Percentiles rank a stretch among this genome's conserved stretches.
Conservation (phyloP, 2,797 vertebrate species). For the Avahi laniger region DNA sequence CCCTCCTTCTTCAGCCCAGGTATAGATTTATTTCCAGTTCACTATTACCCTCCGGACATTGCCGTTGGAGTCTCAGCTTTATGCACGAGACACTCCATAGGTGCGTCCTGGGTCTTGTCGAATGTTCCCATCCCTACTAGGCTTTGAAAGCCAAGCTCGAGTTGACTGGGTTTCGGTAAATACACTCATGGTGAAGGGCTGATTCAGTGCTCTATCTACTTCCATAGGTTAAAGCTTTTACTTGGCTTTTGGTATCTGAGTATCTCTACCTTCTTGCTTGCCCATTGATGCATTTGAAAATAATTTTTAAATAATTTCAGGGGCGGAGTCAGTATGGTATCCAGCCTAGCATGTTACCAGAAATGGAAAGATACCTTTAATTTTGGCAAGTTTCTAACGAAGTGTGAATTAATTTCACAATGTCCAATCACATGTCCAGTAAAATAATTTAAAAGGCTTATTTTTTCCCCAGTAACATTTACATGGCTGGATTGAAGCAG, state of each 20-base stretch:
- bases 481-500: not conserved
- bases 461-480: not conserved
- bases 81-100: too few relatives aligned
- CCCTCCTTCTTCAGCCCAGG: not conserved
- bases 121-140: not conserved
- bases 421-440: not conserved
- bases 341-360: not conserved
- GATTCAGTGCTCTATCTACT: not conserved
- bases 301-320: not conserved
- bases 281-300: not conserved
- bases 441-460: not conserved
- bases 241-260: not conserved
- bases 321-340: not conserved
- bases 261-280: not conserved
- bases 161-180: not conserved
- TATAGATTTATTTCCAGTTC: not conserved
- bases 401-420: constrained; percentile 12
- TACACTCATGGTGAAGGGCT: not conserved
- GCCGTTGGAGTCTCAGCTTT: not conserved
- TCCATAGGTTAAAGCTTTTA: not conserved
- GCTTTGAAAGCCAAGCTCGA: not conserved
- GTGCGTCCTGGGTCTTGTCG: not conserved
- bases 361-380: not conserved
- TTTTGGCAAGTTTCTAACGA: constrained; percentile 1
- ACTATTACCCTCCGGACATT: not conserved